These are phyloP conservation scores for Coremacera marginata DNA, from an alignment of 2,888 invertebrate genomes.

Conservation along the genomic window DNA sequence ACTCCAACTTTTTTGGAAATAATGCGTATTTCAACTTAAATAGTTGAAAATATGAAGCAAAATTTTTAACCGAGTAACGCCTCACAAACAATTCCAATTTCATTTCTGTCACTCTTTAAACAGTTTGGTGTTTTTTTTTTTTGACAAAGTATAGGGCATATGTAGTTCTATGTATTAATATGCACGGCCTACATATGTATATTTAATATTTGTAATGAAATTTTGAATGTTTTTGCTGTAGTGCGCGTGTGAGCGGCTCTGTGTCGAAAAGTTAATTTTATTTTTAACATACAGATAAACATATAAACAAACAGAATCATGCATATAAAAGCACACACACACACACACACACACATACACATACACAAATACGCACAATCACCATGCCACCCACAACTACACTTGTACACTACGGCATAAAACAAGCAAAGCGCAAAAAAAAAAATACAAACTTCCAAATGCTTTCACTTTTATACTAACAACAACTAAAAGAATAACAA, in stretches of 20 bases:
- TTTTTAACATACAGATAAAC: slow-evolving; percentile 39
- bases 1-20: too few relatives aligned
- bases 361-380: slow-evolving; percentile 18
- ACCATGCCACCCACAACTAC: slow-evolving; percentile 7
- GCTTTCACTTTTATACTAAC: slow-evolving; percentile 21
- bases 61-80: too few relatives aligned
- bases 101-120: too few relatives aligned
- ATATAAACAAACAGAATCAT: slow-evolving; percentile 41
- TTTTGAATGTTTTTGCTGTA: slow-evolving; percentile 39
- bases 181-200: neutral
- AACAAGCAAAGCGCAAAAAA: slow-evolving; percentile 10
- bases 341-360: slow-evolving; percentile 9
- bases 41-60: too few relatives aligned
- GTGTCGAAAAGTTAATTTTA: slow-evolving; percentile 22
- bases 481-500: slow-evolving; percentile 32
- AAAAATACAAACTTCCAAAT: neutral
- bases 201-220: slow-evolving; percentile 49
- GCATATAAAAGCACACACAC: neutral
- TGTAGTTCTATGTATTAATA: neutral
- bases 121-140: too few relatives aligned
- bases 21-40: too few relatives aligned
- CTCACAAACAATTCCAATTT: too few relatives aligned
- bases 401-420: neutral
- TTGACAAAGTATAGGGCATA: too few relatives aligned
- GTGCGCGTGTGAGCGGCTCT: neutral